Evolutionary conservation across 2,888 invertebrate genomes (phyloP).

Genomic region (Gari tellinella): DNA sequence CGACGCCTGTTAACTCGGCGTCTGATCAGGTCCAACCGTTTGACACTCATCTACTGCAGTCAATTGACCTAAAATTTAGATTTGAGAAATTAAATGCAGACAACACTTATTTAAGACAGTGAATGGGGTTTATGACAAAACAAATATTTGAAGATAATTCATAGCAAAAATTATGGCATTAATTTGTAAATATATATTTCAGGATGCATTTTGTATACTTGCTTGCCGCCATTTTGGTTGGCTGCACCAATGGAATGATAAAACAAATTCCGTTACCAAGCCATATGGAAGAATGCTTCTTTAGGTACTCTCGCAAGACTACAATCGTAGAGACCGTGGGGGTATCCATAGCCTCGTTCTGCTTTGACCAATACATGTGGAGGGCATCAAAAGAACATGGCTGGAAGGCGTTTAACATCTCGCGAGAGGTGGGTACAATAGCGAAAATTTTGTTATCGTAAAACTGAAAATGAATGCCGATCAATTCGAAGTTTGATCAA

Average conservation of each 20-base stretch:
- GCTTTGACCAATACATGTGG: conserved; percentile 66
- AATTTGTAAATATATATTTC: too few species aligned
- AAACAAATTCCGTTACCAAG: conserved; percentile 64
- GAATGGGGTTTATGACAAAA: too few species aligned
- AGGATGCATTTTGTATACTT: background rate
- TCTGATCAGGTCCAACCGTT: too few species aligned
- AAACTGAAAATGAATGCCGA: too few species aligned
- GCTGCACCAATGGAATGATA: conserved; percentile 40
- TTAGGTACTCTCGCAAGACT: conserved; percentile 59
- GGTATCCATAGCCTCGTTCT: conserved; percentile 64
- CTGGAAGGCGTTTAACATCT: conserved; percentile 60
- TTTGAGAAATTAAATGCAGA: too few species aligned
- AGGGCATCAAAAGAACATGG: conserved; percentile 52
- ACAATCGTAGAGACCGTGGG: conserved; percentile 63
- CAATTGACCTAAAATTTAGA: too few species aligned
- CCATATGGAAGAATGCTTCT: conserved; percentile 67
- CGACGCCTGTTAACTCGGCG: too few species aligned
- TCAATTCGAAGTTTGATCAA: too few species aligned
- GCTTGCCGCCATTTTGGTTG: background rate
- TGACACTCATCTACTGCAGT: too few species aligned
- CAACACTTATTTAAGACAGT: too few species aligned
- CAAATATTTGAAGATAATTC: too few species aligned
- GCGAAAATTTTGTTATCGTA: background rate
- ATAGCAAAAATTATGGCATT: too few species aligned
- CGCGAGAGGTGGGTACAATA: conserved; percentile 48